Base-by-base conservation (phyloP, 1,140 invertebrate species). In the Drosophila punjabiensis region DNA sequence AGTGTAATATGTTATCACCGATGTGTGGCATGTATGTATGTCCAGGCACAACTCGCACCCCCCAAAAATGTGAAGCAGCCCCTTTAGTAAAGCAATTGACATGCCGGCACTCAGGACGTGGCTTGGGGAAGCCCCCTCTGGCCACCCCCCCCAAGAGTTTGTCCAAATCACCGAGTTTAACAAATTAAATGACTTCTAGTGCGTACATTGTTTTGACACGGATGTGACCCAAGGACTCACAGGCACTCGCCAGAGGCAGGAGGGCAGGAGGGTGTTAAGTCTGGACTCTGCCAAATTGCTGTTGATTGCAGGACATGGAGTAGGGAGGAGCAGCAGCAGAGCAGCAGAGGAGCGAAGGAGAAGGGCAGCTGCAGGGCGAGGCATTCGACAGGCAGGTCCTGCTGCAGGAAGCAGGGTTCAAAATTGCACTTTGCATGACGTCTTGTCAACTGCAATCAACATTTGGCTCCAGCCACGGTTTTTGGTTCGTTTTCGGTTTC, bases 171-270 rank as follows among this genome's bases (percentile, higher is more conserved):
- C 79, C 79, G 84, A 92, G 90, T 92, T 90, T 92, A 92, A 92
- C 90, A 92, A 92, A 92, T 92, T 92, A 92, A 92, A 92, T 92
- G 90, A 92, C 90, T 92, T 92, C 90, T 89, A 92, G 90, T 92
- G 79, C 89, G 82, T 92, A 92, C 90, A 92, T 92, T 92, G 90
- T 92, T 92, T 90, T 92, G 90, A 92, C 90, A 92, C 76, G 86
- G 64, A 73, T 88, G 89, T 92, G 69, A 50, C 67, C 83, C 68
- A 53, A n/a, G 39, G 39, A 50, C 64, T 52, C 47, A 35, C 63
- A 37, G 10, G 33, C 28, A 58, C 50, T 6, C 20, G 20, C 35
- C 0, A 4, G 6, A 0, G 7, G 6, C 20, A 16, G 24, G 24
- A 5, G 32, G 47, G 20, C 20, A 32, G 33, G 35, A 14, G 48